Evolutionary conservation across 2,888 invertebrate genomes (phyloP), one percentile per base, ranked within the genome.

Genomic region (Ligdia adustata): DNA sequence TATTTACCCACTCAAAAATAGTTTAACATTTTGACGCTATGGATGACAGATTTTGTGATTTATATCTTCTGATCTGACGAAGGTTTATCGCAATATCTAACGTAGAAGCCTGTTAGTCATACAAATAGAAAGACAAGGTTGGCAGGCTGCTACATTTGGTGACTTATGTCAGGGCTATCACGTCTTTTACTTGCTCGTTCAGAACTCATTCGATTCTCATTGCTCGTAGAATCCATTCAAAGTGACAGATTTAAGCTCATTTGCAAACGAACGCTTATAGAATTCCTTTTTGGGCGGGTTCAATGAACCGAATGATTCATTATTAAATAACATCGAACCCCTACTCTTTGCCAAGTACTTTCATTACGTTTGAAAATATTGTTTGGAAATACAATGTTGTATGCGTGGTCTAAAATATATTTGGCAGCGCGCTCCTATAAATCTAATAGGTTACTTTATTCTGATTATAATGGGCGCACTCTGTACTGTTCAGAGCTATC

Each of bases 61-160:
- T 64, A 69, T 3, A 34, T 1, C 60, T 66, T 56, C 56, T 57
- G 64, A 60, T 64, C 61, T 65, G 50, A 53, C 52, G n/a, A 24
- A 26, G 65, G 64, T 72, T 69, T 67, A 67, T 68, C 69, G 66
- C 69, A 66, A 64, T 64, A 61, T 63, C 62, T 65, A 68, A 62
- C 60, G 57, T 54, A 62, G 55, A 64, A 59, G 59, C 52, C 61
- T 59, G 67, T 75, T 74, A 74, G 71, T 76, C 75, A 70, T 76
- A 80, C 73, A 73, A 69, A 81, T 82, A 84, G 79, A 80, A 76
- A 79, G 63, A 74, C 88, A 88, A 89, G 88, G 88, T 74, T 76
- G 79, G 57, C 85, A 77, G 77, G 76, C 72, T 85, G 70, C 88
- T 88, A 62, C 85, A 82, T 87, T 88, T 87, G 87, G 89, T 76